Percentiles rank a stretch among this genome's conserved stretches.
Evolutionary conservation across 2,113 vertebrate species (phyloP).

Genomic region (Dromaius novaehollandiae): DNA sequence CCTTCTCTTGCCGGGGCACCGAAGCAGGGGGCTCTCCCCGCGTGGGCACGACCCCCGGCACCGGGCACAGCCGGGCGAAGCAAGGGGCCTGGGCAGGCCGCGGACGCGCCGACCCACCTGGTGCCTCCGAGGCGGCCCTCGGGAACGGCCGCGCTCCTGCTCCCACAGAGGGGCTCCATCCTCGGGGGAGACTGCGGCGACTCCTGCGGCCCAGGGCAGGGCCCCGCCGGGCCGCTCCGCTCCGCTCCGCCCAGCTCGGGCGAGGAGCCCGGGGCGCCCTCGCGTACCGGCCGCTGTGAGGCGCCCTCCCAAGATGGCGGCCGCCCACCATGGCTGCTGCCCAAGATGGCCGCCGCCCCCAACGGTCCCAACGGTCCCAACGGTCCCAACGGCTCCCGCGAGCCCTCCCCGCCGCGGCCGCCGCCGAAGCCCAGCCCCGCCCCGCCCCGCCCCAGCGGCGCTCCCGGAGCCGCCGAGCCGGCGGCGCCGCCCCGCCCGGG

Average conservation of each 20-base stretch:
- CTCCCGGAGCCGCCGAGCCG: too few species aligned
- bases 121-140: neutral
- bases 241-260: neutral
- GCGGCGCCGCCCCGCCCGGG: neutral
- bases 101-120: neutral
- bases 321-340: accelerated
- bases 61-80: neutral
- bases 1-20: accelerated
- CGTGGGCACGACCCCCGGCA: accelerated
- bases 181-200: accelerated
- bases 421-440: neutral
- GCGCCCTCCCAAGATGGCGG: neutral
- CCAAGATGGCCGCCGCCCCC: neutral
- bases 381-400: too few species aligned
- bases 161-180: neutral
- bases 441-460: too few species aligned
- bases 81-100: neutral
- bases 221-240: too few species aligned
- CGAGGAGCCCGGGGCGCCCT: too few species aligned
- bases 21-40: too few species aligned
- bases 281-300: too few species aligned
- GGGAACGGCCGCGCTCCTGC: accelerated
- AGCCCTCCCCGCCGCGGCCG: neutral
- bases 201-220: too few species aligned
- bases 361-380: too few species aligned